Evolutionary conservation across 2,113 vertebrate genomes (phyloP), one percentile per base, ranked within the genome.

Genomic region (Macrotis lagotis): DNA sequence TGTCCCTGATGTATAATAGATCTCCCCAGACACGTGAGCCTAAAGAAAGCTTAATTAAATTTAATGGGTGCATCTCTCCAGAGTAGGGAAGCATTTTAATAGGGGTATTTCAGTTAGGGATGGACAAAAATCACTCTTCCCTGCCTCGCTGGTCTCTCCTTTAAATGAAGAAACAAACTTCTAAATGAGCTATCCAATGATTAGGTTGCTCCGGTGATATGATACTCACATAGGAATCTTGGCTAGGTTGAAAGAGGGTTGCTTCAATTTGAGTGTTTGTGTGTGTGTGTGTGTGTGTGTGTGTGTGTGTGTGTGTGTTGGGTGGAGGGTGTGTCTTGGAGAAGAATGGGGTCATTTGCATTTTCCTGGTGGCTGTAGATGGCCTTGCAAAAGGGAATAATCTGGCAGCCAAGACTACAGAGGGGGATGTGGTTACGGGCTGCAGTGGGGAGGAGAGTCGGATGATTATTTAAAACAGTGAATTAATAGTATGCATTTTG

Each of bases 11-110:
- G 97, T 55, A 51, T 97, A 96, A 98, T 98, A 98, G 96, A 96
- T 97, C 96, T 96, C 96, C 91, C 10, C 50, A 97, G 96, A 97
- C 93, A 88, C 93, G 74, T n/a, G 93, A 97, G 74, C 93, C 97
- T 93, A 94, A 96, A 96, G 98, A 97, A 98, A 98, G 92, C 97
- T 97, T 98, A 96, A 97, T 98, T 98, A 98, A 98, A 98, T 98
- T 98, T 98, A 98, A 98, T 98, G 97, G 95, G 97, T 96, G 98
- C 97, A 98, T 96, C 96, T 97, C 97, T 55, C 92, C 94, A 0
- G 83, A 88, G 97, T 95, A 94, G 47, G 95, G 91, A 97, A 91
- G 95, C 94, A 94, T 96, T 98, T 98, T 97, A 97, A 97, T 90
- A 94, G 95, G 66, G 97, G 91, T 95, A 90, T 95, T 95, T 97